These are phyloP conservation scores for Oedothorax gibbosus DNA, from an alignment of 1,140 invertebrate genomes.

Conservation along the genomic window DNA sequence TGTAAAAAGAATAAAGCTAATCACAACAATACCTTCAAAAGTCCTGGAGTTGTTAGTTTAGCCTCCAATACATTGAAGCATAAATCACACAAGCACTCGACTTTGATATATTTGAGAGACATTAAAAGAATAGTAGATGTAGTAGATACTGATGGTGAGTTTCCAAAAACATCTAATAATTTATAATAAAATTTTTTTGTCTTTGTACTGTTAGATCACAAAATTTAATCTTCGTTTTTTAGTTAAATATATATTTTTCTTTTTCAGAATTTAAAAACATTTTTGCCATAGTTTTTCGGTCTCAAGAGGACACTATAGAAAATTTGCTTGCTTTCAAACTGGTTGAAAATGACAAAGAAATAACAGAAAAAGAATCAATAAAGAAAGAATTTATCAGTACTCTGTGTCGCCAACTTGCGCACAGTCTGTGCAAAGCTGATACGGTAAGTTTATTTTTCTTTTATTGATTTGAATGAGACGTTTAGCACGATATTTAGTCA, in stretches of 20 bases:
- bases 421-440: slow-evolving; percentile 70
- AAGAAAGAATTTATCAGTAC: slow-evolving; percentile 84
- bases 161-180: background rate
- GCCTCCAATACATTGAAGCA: slow-evolving; percentile 68
- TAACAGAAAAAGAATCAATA: slow-evolving; percentile 2
- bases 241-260: slow-evolving; percentile 56
- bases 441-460: slow-evolving; percentile 66
- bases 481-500: no score
- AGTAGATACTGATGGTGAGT: slow-evolving; percentile 81
- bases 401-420: slow-evolving; percentile 83
- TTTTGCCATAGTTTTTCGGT: slow-evolving; percentile 85
- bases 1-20: slow-evolving; percentile 83
- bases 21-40: slow-evolving; percentile 65
- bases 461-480: background rate
- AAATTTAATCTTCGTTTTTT: background rate
- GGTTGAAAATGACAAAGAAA: slow-evolving; percentile 77
- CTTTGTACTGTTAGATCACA: background rate
- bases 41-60: slow-evolving; percentile 64
- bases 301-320: slow-evolving; percentile 86
- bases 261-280: slow-evolving; percentile 84
- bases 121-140: slow-evolving; percentile 93
- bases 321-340: slow-evolving; percentile 88
- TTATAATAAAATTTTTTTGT: background rate
- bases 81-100: slow-evolving; percentile 90
- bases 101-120: slow-evolving; percentile 85